Conservation (phyloP, 1,140 invertebrate genomes). For the Pseudomyrmex cubaensis region DNA sequence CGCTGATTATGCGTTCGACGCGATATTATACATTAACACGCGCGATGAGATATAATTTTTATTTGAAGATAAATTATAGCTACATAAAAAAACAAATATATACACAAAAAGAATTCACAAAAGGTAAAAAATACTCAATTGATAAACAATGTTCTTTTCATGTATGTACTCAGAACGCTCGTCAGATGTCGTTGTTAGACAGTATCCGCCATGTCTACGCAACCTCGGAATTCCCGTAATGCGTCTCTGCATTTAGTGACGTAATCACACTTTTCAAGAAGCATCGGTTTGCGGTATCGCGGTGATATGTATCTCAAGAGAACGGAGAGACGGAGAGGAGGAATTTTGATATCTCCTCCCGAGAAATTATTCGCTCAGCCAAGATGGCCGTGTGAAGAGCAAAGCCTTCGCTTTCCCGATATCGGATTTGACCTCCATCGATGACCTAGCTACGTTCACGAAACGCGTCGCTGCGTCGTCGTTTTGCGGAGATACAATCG, state of each 20-base stretch:
- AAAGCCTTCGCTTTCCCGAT: background rate
- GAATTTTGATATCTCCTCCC: background rate
- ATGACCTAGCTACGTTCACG: slow-evolving; percentile 43
- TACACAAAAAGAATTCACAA: background rate
- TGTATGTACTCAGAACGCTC: background rate
- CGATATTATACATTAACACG: too few species aligned
- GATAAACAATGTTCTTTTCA: background rate
- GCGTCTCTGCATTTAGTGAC: background rate
- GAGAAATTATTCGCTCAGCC: background rate
- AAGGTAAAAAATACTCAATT: background rate
- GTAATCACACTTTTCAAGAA: slow-evolving; percentile 7
- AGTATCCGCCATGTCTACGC: background rate
- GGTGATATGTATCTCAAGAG: background rate
- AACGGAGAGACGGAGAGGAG: background rate
- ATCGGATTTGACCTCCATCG: slow-evolving; percentile 48
- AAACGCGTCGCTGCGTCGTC: slow-evolving; percentile 21
- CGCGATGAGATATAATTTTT: too few species aligned
- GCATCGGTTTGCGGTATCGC: slow-evolving; percentile 1
- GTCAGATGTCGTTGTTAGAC: slow-evolving; percentile 11
- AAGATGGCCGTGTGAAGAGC: slow-evolving; percentile 9
- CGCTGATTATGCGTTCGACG: too few species aligned
- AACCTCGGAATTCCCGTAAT: background rate
- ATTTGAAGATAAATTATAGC: background rate
- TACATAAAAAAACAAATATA: background rate
- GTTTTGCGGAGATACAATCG: slow-evolving; percentile 2